These are phyloP conservation scores for Leptonema lineaticorne DNA, from an alignment of 1,140 invertebrate species.

Conservation along the genomic window DNA sequence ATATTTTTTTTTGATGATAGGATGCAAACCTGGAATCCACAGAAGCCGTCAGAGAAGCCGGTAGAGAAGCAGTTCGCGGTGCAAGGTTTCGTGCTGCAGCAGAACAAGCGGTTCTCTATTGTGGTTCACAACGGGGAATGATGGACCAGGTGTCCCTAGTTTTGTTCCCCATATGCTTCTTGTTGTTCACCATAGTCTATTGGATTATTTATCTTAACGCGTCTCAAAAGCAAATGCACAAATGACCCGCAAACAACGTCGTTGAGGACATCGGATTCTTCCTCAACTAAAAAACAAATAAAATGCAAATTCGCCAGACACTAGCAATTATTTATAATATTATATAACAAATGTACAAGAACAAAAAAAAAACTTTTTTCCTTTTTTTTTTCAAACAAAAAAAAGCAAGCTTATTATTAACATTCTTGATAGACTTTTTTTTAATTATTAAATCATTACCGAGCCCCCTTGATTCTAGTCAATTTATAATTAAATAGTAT, in stretches of 20 bases:
- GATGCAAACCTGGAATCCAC: conserved; percentile 50
- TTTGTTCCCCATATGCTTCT: conserved; percentile 69
- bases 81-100: conserved; percentile 50
- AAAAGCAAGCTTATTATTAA: too few species aligned
- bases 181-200: conserved; percentile 66
- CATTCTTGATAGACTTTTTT: too few species aligned
- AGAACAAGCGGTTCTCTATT: conserved; percentile 58
- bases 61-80: conserved; percentile 43
- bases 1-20: conserved; percentile 18
- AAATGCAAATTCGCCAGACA: too few species aligned
- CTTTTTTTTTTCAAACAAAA: too few species aligned
- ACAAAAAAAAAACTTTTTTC: too few species aligned
- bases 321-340: too few species aligned
- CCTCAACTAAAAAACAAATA: conserved; percentile 32
- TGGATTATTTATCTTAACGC: conserved; percentile 68
- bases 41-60: conserved; percentile 45
- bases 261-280: conserved; percentile 30
- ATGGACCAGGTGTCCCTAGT: conserved; percentile 63
- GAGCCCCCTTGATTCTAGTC: too few species aligned
- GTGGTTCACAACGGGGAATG: conserved; percentile 58
- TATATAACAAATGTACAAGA: too few species aligned
- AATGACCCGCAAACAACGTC: conserved; percentile 37
- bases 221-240: conserved; percentile 47
- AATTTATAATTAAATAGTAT: too few species aligned
- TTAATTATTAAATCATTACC: too few species aligned